Conservation (phyloP, 2,113 vertebrate genomes). For the Macaca nemestrina region DNA sequence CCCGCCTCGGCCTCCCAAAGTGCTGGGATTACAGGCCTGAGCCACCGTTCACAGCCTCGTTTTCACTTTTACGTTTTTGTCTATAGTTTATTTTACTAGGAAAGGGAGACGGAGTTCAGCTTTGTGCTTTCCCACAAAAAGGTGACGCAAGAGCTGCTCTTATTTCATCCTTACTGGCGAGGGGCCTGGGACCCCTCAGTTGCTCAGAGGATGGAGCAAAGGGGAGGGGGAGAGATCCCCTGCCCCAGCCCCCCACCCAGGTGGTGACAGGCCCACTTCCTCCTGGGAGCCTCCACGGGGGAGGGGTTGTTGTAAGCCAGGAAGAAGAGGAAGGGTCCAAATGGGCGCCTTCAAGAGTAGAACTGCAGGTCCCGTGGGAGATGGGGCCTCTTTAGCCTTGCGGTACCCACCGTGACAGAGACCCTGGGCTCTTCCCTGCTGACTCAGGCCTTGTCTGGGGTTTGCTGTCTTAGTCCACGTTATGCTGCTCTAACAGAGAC, state of each 20-base stretch:
- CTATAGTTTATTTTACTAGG: fast-evolving
- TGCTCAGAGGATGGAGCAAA: fast-evolving
- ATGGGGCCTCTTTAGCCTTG: fast-evolving
- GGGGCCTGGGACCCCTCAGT: not conserved
- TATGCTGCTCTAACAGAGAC: not conserved
- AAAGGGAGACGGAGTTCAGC: fast-evolving
- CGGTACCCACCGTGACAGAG: fast-evolving
- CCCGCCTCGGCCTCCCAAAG: too few species aligned
- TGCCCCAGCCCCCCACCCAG: not conserved
- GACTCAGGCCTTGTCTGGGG: too few species aligned
- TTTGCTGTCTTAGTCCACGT: not conserved
- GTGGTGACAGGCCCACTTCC: not conserved
- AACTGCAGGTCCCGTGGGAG: not conserved
- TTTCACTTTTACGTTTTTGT: fast-evolving
- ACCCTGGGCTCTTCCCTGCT: not conserved
- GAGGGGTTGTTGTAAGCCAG: not conserved
- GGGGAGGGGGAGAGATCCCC: not conserved
- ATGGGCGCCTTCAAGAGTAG: not conserved
- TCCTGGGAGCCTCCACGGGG: fast-evolving
- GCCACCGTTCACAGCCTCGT: too few species aligned
- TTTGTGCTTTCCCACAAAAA: not conserved
- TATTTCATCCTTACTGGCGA: fast-evolving
- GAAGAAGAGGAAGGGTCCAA: not conserved
- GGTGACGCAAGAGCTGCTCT: fast-evolving
- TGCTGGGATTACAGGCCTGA: too few species aligned